Base-by-base conservation (phyloP, 1,140 invertebrate species). In the Cherax destructor region DNA sequence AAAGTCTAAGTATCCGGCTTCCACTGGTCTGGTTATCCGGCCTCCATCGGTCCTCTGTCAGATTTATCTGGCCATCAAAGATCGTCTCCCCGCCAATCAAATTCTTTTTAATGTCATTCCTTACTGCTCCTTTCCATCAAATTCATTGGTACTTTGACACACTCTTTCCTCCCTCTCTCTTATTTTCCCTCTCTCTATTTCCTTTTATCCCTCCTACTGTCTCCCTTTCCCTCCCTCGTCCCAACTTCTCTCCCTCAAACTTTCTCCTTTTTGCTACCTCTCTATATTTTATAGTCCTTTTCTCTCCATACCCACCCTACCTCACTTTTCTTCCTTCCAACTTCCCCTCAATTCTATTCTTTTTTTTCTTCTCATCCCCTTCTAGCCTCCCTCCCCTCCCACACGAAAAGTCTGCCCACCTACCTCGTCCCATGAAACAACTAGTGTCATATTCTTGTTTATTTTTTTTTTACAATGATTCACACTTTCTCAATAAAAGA, bases 381-480 rank as follows among this genome's bases (percentile, higher is more conserved):
- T 81, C 41, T 50, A 21, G 30, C 69, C 83, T 69, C 83, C 61
- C 83, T 84, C 83, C 61, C 56, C 18, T 78, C 76, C 49, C 47
- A 3, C 76, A 47, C 11, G 1, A 47, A 13, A 13, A 0, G 30
- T 41, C 65, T 69, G 13, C 41, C 41, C 30, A 41, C 2, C 0
- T 41, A 41, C 0, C 30, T 41, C 30, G 30, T 41, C 30, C 30
- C 30, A 41, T 41, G 30, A 0, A 41, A 41, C 30, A 41, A 41
- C 30, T 41, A 41, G 30, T 41, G 30, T 41, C 30, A 2, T 41
- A 41, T 41, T 41, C 30, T 41, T 41, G 30, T 41, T 41, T 41
- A 41, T 41, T 41, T 41, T 41, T 41, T 41, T 41, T 41, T 50
- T 30, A 49, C 49, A 47, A 49, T 50, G 11, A 50, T 18, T 78